A percentile compares a stretch with the other conserved stretches of the same genome.
phyloP scores from a whole-genome alignment of 2,888 invertebrate species.

The Nectonema munidae region DNA sequence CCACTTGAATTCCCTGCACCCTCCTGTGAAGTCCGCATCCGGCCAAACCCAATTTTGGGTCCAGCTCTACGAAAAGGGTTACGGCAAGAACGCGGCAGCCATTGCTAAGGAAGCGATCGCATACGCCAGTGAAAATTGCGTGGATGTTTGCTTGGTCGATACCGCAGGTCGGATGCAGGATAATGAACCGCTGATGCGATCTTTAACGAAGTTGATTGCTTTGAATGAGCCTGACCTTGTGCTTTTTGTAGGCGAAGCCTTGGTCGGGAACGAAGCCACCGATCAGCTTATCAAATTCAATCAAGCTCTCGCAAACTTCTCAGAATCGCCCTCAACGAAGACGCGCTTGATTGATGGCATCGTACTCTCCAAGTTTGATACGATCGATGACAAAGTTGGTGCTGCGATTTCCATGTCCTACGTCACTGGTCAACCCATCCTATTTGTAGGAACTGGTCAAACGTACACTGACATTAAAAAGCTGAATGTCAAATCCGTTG shows the following conservation, averaged over 20 bases:
- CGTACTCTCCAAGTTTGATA: slow-evolving; percentile 94
- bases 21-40: slow-evolving; percentile 28
- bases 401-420: slow-evolving; percentile 99
- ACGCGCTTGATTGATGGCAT: slow-evolving; percentile 91
- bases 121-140: slow-evolving; percentile 41
- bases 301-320: slow-evolving; percentile 72
- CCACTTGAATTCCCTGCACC: slow-evolving; percentile 68
- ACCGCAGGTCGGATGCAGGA: slow-evolving; percentile 99
- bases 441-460: slow-evolving; percentile 93
- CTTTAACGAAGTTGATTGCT: slow-evolving; percentile 67
- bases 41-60: slow-evolving; percentile 34
- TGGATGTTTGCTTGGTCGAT: slow-evolving; percentile 79
- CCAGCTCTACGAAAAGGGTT: slow-evolving; percentile 82
- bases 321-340: slow-evolving; percentile 31
- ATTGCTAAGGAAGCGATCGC: slow-evolving; percentile 87
- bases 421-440: slow-evolving; percentile 93
- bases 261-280: slow-evolving; percentile 98
- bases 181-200: slow-evolving; percentile 92
- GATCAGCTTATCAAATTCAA: slow-evolving; percentile 97
- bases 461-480: slow-evolving; percentile 89
- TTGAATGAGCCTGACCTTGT: slow-evolving; percentile 89
- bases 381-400: slow-evolving; percentile 92
- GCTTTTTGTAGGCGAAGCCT: slow-evolving; percentile 90
- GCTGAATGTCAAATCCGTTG: slow-evolving; percentile 74
- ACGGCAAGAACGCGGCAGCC: slow-evolving; percentile 89